A percentile compares a stretch with the other conserved stretches of the same genome.
Conservation (phyloP, 2,113 vertebrate species). For the Grallaria varia region DNA sequence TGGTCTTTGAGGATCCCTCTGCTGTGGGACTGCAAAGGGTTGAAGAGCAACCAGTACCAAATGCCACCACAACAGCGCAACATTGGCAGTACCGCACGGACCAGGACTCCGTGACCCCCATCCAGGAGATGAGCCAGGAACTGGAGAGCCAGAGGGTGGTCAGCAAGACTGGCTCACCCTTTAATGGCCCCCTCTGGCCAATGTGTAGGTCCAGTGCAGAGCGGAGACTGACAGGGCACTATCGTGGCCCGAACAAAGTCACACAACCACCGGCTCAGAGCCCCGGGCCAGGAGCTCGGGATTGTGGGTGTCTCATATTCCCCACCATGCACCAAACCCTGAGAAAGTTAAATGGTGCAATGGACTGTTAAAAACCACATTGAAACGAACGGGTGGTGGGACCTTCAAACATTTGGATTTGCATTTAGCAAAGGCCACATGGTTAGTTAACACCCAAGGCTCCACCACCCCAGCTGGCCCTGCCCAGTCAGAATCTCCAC, state of each 20-base stretch:
- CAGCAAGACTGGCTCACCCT: neutral
- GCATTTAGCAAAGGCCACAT: neutral
- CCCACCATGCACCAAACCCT: neutral
- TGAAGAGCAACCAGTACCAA: neutral
- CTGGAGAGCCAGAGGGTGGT: neutral
- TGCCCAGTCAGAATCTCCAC: neutral
- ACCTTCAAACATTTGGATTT: neutral
- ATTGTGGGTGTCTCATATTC: neutral
- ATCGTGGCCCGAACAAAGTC: neutral
- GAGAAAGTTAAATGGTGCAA: neutral
- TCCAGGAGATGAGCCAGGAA: neutral
- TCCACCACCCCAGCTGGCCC: neutral
- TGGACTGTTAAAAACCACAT: neutral
- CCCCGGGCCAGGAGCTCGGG: neutral
- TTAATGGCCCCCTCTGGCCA: neutral
- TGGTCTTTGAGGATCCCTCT: neutral
- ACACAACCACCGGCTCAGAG: neutral
- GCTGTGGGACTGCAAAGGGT: neutral
- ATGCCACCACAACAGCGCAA: neutral
- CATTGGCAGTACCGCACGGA: fast-evolving
- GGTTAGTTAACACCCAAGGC: neutral
- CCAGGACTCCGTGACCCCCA: fast-evolving
- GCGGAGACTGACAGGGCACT: neutral
- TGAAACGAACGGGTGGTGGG: neutral
- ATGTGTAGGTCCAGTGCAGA: neutral